Conservation (phyloP, 2,113 vertebrate species). For the Hypocryptadius cinnamomeus region DNA sequence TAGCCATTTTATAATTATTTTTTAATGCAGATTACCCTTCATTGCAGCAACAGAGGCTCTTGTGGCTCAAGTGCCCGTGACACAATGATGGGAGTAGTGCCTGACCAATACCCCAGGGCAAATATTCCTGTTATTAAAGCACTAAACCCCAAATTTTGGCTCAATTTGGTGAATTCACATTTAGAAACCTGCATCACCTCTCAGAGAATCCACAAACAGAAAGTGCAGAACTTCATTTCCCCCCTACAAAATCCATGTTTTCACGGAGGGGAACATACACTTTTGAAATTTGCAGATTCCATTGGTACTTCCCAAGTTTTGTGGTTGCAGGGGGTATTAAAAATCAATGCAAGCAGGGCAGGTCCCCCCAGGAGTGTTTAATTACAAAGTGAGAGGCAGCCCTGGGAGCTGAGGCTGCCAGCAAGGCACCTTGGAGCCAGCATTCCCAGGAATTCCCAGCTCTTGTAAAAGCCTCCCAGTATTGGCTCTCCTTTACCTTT, state of each 20-base stretch:
- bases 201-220: neutral
- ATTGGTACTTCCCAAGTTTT: neutral
- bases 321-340: neutral
- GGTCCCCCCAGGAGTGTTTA: neutral
- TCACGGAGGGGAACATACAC: neutral
- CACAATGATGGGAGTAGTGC: neutral
- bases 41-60: neutral
- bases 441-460: neutral
- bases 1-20: neutral
- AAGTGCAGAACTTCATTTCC: neutral
- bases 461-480: fast-evolving
- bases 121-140: neutral
- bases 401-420: neutral
- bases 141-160: neutral
- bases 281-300: neutral
- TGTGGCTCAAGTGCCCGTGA: neutral
- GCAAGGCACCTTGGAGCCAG: neutral
- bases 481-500: neutral
- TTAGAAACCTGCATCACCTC: neutral
- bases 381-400: neutral
- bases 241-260: neutral
- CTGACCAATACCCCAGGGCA: neutral
- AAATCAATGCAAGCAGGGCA: neutral
- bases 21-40: neutral
- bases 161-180: fast-evolving